phyloP scores from a whole-genome alignment of 2,888 invertebrate genomes.

The Machimus rusticus region DNA sequence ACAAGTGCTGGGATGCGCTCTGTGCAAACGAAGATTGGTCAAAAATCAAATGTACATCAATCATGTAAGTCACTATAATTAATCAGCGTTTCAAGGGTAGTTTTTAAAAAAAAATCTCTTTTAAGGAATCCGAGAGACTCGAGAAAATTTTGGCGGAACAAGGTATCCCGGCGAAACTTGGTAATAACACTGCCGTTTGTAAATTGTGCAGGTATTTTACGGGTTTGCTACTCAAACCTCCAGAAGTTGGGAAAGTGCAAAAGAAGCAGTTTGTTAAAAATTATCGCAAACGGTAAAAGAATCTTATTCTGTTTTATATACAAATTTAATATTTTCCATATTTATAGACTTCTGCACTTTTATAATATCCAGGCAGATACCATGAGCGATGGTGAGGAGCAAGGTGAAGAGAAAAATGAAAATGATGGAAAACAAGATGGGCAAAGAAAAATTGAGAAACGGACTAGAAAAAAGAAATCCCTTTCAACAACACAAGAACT shows the following conservation, averaged over 20 bases:
- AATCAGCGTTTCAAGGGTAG: neutral
- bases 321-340: neutral
- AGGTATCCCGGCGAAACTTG: constrained; percentile 73
- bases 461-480: constrained; percentile 58
- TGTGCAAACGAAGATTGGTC: constrained; percentile 78
- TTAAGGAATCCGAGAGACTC: constrained; percentile 66
- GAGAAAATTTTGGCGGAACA: constrained; percentile 69
- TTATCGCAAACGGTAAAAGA: constrained; percentile 69
- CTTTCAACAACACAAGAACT: constrained; percentile 33
- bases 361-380: constrained; percentile 72
- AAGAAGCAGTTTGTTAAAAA: constrained; percentile 63
- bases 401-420: constrained; percentile 53
- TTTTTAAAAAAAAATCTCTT: neutral
- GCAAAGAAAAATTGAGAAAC: constrained; percentile 57
- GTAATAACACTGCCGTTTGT: constrained; percentile 77
- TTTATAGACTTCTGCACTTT: constrained; percentile 74
- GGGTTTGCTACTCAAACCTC: constrained; percentile 73
- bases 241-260: constrained; percentile 64
- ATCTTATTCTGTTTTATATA: neutral
- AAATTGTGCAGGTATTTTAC: constrained; percentile 83
- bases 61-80: constrained; percentile 58
- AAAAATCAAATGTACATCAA: constrained; percentile 79
- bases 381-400: constrained; percentile 50
- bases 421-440: constrained; percentile 56
- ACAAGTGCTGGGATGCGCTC: constrained; percentile 77